phyloP scores from a whole-genome alignment of 2,797 vertebrate genomes.

The Acipenser transmontanus region DNA sequence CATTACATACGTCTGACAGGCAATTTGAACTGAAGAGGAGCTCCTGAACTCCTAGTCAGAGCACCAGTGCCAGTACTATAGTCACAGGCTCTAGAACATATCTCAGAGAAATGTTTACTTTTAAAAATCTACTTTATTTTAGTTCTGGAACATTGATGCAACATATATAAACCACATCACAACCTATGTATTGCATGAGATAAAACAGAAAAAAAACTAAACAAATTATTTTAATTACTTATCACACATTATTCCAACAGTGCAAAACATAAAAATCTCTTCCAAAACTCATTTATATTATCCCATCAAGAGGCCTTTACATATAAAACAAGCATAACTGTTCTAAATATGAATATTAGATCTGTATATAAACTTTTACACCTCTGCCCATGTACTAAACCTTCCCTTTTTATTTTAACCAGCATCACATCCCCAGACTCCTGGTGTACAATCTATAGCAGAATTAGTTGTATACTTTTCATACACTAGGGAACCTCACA shows the following conservation, averaged over 20 bases:
- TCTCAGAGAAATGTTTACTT: conserved; percentile 6
- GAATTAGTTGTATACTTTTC: conserved; percentile 21
- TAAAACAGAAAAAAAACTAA: neutral
- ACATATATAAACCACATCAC: conserved; percentile 23
- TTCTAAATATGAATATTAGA: neutral
- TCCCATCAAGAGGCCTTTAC: too few relatives aligned
- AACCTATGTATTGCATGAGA: conserved; percentile 19
- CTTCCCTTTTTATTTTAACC: too few relatives aligned
- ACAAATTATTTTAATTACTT: neutral
- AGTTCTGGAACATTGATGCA: conserved; percentile 14
- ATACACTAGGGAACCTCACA: neutral
- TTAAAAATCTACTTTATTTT: conserved; percentile 20
- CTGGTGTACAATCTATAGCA: neutral
- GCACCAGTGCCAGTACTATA: too few relatives aligned
- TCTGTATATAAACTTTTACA: too few relatives aligned
- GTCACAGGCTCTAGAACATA: neutral
- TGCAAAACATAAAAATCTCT: neutral
- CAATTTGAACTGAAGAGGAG: too few relatives aligned
- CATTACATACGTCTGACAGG: too few relatives aligned
- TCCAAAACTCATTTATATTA: too few relatives aligned
- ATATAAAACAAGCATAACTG: neutral
- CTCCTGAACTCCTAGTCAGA: too few relatives aligned
- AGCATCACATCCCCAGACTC: neutral
- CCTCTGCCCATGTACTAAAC: too few relatives aligned
- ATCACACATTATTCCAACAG: neutral